Evolutionary conservation across 2,888 invertebrate species (phyloP), one percentile per base, ranked within the genome.

Genomic region (Leucoptera coffeella): DNA sequence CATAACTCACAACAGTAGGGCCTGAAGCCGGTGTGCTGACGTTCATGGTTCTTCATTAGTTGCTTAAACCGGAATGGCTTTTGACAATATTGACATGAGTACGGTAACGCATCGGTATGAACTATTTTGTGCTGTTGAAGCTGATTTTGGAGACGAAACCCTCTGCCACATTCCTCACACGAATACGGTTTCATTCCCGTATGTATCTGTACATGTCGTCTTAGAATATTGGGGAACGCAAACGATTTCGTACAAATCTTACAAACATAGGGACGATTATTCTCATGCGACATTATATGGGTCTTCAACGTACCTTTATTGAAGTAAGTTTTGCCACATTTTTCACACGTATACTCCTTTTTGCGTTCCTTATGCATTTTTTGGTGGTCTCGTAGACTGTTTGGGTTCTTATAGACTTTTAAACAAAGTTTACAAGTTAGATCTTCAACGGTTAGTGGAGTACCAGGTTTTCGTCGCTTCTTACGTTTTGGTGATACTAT

Each of bases 41-140:
- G 55, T 31, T 82, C 73, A 44, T 86, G 86, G n/a, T 82, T 80
- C 39, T 81, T 82, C 28, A 67, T 31, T 7, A 84, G 82, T 33
- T 84, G 84, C 45, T 85, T 84, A 43, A 84, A 86, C 15, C 85
- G 62, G 46, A 86, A 86, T 9, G 77, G 74, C 51, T 85, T 84
- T 12, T 78, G 79, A 42, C 86, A 87, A 45, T 78, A 82, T 41
- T 81, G 80, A 38, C 87, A 86, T 2, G 78, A 72, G 37, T 80
- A 82, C 2, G 87, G 86, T 82, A 84, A 82, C 1, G 79, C 80
- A 5, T 85, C 86, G 0, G 85, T 85, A 36, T 86, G 86, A 9
- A 84, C 80, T 15, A 85, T 75, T 42, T 79, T 78, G 43, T 86
- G 86, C 10, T 85, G 81, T 26, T 80, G 75, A 27, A 86, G 52